Percentiles rank a stretch among this genome's conserved stretches.
Conservation (phyloP, 2,113 vertebrate species). For the Xenotilapia flavipinnis region DNA sequence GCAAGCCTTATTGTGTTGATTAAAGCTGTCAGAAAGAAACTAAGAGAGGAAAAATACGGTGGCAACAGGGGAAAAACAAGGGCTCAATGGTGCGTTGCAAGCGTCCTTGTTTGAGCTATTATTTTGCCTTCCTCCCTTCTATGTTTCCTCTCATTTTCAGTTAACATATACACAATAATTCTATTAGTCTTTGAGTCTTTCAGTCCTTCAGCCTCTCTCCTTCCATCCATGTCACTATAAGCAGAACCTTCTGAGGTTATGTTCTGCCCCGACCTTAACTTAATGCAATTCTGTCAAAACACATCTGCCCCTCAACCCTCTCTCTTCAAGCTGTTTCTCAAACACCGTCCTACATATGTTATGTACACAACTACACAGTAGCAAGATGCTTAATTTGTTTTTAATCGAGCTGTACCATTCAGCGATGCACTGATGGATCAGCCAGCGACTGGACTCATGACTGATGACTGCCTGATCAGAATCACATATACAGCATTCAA, state of each 20-base stretch:
- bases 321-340: neutral
- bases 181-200: neutral
- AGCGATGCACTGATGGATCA: neutral
- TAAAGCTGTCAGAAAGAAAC: constrained; percentile 63
- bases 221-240: neutral
- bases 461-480: neutral
- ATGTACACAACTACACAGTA: neutral
- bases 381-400: neutral
- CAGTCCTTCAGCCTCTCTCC: neutral
- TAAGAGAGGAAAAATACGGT: constrained; percentile 47
- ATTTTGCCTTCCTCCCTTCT: neutral
- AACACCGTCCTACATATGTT: neutral
- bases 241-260: neutral
- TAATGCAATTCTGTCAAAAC: constrained; percentile 34
- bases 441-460: neutral
- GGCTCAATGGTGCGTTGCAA: neutral
- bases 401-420: neutral
- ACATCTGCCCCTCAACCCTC: neutral
- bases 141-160: neutral
- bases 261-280: neutral
- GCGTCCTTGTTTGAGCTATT: constrained; percentile 6
- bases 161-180: neutral
- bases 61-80: constrained; percentile 36
- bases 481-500: neutral
- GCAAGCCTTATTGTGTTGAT: constrained; percentile 63